Evolutionary conservation across 1,140 invertebrate genomes (phyloP), one percentile per base, ranked within the genome.

Genomic region (Brachionus sp.): DNA sequence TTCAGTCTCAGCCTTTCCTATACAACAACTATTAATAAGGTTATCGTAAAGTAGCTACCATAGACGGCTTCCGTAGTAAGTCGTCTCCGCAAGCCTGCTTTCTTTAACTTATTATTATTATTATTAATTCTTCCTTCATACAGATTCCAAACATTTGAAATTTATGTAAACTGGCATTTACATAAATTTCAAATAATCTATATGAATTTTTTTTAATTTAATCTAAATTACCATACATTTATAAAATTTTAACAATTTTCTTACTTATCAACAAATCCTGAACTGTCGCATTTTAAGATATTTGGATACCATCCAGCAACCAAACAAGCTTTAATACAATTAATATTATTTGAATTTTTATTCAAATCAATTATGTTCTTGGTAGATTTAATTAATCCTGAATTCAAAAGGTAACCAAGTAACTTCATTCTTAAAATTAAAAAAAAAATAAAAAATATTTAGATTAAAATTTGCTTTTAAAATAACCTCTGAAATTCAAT

Each of bases 1-100:
- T 88, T 97, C 95, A 88, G 89, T 90, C 84, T 97, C 95, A 39
- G 94, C 95, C 90, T 95, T 97, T 85, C 94, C 94, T n/a, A n/a
- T n/a, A n/a, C n/a, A n/a, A n/a, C n/a, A n/a, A n/a, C n/a, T n/a
- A n/a, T n/a, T n/a, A n/a, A n/a, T n/a, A n/a, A n/a, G n/a, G n/a
- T n/a, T n/a, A n/a, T n/a, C n/a, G n/a, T n/a, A n/a, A n/a, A n/a
- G n/a, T n/a, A n/a, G n/a, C n/a, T n/a, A n/a, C n/a, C n/a, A n/a
- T n/a, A n/a, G n/a, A n/a, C n/a, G n/a, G n/a, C n/a, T n/a, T n/a
- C n/a, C n/a, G n/a, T n/a, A n/a, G n/a, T n/a, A n/a, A n/a, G n/a
- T n/a, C n/a, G n/a, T n/a, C n/a, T n/a, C n/a, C n/a, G n/a, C n/a
- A n/a, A n/a, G n/a, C n/a, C n/a, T n/a, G n/a, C n/a, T n/a, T n/a